Percentiles rank a stretch among this genome's conserved stretches.
phyloP scores from a whole-genome alignment of 2,888 invertebrate species.

The Xiphydria camelus region DNA sequence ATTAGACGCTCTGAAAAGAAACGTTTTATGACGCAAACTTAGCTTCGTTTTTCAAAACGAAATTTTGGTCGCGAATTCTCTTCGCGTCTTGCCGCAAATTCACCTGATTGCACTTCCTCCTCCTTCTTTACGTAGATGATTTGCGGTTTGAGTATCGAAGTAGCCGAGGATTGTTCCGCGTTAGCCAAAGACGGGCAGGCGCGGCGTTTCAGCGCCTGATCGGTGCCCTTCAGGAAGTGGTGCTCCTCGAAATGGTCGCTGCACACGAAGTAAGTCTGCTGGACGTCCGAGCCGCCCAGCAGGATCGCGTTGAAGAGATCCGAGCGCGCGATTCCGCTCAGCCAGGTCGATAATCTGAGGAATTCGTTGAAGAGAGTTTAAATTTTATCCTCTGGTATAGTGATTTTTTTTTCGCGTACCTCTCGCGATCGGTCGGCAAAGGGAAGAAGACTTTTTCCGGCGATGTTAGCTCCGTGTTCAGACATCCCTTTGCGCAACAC shows the following conservation, averaged over 20 bases:
- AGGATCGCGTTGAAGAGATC: conserved; percentile 8
- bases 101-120: no score
- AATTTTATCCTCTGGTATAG: no score
- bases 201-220: conserved; percentile 9
- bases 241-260: conserved; percentile 10
- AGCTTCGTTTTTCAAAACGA: not conserved
- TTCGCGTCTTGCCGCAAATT: no score
- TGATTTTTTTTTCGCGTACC: no score
- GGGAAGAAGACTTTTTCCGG: conserved; percentile 20
- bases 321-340: conserved; percentile 11
- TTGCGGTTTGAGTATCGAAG: not conserved
- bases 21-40: no score
- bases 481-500: conserved; percentile 13
- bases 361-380: no score
- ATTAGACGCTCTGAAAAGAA: no score
- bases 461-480: conserved; percentile 9
- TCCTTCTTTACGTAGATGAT: not conserved
- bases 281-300: not conserved
- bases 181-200: conserved; percentile 6
- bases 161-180: not conserved
- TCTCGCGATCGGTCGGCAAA: conserved; percentile 17
- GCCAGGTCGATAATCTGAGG: conserved; percentile 17
- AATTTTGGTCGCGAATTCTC: not conserved
- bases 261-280: conserved; percentile 8
- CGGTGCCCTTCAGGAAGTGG: conserved; percentile 13